Evolutionary conservation across 2,797 vertebrate species (phyloP).

Genomic region (Enteromius afrohamiltoni): DNA sequence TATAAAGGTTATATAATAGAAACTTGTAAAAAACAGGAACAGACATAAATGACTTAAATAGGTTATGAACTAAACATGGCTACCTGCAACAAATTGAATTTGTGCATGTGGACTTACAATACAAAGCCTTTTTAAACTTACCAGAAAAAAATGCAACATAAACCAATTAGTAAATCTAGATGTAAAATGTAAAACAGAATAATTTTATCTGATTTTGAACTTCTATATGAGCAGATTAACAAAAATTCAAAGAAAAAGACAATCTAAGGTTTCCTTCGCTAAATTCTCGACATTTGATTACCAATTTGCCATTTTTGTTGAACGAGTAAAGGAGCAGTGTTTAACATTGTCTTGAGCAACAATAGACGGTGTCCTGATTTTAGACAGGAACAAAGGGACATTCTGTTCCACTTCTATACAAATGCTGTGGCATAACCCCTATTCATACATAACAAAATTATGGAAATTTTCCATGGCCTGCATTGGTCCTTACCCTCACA

Average conservation of each 20-base stretch:
- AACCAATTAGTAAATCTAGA: background rate
- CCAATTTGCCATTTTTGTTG: background rate
- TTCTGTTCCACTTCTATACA: constrained; percentile 15
- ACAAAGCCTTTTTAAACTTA: background rate
- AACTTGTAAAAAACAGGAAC: no score
- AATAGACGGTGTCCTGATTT: constrained; percentile 3
- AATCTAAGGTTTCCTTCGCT: no score
- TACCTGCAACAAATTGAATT: background rate
- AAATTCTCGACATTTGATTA: background rate
- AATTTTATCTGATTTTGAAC: background rate
- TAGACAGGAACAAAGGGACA: background rate
- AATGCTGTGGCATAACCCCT: background rate
- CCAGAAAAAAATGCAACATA: background rate
- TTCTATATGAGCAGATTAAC: background rate
- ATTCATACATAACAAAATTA: constrained; percentile 4
- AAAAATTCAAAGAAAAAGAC: background rate
- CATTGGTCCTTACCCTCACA: background rate
- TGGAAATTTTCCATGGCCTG: background rate
- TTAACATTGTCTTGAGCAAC: constrained; percentile 12
- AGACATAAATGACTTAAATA: background rate
- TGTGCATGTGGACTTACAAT: background rate
- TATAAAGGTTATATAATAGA: no score
- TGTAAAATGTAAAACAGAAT: background rate
- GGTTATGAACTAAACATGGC: background rate
- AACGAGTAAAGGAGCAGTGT: background rate